Evolutionary conservation across 2,797 vertebrate species (phyloP), one percentile per base, ranked within the genome.

Genomic region (Propithecus deckenii): DNA sequence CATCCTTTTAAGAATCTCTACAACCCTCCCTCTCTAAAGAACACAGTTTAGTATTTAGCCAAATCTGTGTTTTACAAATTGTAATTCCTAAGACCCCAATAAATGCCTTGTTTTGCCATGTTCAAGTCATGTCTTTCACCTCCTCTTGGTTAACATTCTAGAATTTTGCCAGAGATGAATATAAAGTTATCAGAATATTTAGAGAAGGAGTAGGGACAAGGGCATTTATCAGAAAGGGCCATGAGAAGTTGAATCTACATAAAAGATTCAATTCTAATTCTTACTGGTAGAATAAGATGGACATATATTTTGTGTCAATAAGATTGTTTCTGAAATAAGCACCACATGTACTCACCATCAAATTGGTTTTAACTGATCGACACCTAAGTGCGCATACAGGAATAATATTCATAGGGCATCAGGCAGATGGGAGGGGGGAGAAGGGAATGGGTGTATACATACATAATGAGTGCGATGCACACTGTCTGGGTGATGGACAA

Each of bases 161-260:
- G 86, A 83, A 67, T 38, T n/a, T 61, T 89, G 18, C 43, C n/a
- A 83, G 79, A 79, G 63, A 76, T 55, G 12, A 32, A 55, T 75
- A 48, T 89, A 79, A 88, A 67, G 41, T 84, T 97, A 57, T 8
- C 10, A 86, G 57, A 93, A 52, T 18, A 90, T 61, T 52, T 93
- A 30, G 38, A 63, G 55, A 20, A 59, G 22, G 15, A 12, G 57
- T 8, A 79, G 52, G 48, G 22, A 25, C n/a, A 55, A 41, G 84
- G 55, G 15, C 25, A n/a, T 20, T 83, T 89, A 46, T 46, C n/a
- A 78, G 32, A 79, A 55, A 91, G 35, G 30, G 8, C 18, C 43
- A 38, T 12, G 28, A 94, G 50, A 65, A 61, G 20, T 67, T 76
- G 63, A 3, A 52, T 81, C 23, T 48, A 71, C 32, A 2, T 43